A percentile compares a stretch with the other conserved stretches of the same genome.
These are phyloP conservation scores for Archilochus colubris DNA, from an alignment of 2,113 vertebrate genomes.

Conservation along the genomic window DNA sequence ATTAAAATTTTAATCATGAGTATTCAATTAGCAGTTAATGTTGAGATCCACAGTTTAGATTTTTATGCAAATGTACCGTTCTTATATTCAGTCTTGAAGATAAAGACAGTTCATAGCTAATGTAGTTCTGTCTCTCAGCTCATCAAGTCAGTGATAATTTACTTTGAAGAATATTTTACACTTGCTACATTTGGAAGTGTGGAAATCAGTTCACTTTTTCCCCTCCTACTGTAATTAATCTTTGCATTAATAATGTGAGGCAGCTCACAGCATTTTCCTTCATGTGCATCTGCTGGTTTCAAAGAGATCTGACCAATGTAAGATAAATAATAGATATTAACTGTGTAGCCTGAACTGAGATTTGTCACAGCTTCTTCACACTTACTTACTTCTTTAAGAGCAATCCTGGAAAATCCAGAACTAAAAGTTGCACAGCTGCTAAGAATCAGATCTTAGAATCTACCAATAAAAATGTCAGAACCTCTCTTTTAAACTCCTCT, in stretches of 20 bases:
- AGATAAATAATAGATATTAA: neutral
- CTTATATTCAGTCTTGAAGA: conserved; percentile 46
- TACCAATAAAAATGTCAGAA: neutral
- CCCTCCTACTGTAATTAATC: conserved; percentile 13
- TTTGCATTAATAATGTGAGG: neutral
- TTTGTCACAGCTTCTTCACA: neutral
- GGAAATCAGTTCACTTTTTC: conserved; percentile 14
- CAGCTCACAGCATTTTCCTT: neutral
- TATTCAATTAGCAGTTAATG: conserved; percentile 69
- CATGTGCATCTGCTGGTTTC: neutral
- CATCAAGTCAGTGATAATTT: conserved; percentile 25
- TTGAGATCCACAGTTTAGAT: conserved; percentile 62
- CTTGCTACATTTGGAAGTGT: conserved; percentile 18
- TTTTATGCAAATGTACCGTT: conserved; percentile 62
- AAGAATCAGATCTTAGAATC: neutral
- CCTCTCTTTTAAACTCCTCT: neutral
- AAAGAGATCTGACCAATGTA: neutral
- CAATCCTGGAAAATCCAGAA: neutral
- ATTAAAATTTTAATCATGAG: conserved; percentile 72
- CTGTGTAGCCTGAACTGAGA: neutral
- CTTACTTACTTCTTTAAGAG: neutral
- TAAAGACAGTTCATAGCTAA: conserved; percentile 41
- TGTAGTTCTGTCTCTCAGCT: conserved; percentile 15
- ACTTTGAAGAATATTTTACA: conserved; percentile 47
- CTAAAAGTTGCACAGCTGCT: neutral